Evolutionary conservation across 2,797 vertebrate genomes (phyloP), one percentile per base, ranked within the genome.

Genomic region (Naso thynnoides): DNA sequence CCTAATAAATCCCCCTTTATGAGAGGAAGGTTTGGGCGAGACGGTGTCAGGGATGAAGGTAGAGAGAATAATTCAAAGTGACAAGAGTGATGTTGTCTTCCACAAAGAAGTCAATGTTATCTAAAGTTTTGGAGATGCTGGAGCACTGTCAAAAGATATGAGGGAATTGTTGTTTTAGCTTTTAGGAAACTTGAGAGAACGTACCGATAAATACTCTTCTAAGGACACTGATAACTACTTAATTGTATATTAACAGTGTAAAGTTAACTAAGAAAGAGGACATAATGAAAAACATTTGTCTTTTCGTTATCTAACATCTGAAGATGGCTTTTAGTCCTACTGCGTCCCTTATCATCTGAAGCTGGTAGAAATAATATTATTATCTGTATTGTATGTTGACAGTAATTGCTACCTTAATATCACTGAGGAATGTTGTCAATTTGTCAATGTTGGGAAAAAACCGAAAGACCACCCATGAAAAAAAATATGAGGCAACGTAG

Each of bases 401-500:
- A 79, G 81, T 83, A 83, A 85, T 83, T 81, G 50, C 62, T 50
- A 63, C 52, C 56, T 56, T 18, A 38, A 56, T 72, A 61, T 79
- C 38, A 70, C 29, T 19, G 3, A 70, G 68, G 74, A 78, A 73
- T 80, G 45, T 29, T 27, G 42, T 61, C 64, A 73, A 59, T 83
- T 85, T 87, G 69, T 78, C 64, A 78, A 4, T 1, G 1, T 16
- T 54, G 26, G 10, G 9, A 15, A 42, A 44, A 36, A 33, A 44
- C 26, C 29, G 10, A 16, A 8, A 21, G 63, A 78, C 73, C 76
- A 77, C 63, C 70, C 59, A 26, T 16, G 16, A 1, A 42, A 23
- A 45, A 50, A 38, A 62, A 2, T 2, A 5, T 64, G 23, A 45
- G 27, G 23, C 33, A 21, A 49, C n/a, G 39, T 45, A 14, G 6